Percentiles rank a stretch among this genome's conserved stretches.
phyloP scores from a whole-genome alignment of 2,888 invertebrate species.

The Dasysyrphus albostriatus region DNA sequence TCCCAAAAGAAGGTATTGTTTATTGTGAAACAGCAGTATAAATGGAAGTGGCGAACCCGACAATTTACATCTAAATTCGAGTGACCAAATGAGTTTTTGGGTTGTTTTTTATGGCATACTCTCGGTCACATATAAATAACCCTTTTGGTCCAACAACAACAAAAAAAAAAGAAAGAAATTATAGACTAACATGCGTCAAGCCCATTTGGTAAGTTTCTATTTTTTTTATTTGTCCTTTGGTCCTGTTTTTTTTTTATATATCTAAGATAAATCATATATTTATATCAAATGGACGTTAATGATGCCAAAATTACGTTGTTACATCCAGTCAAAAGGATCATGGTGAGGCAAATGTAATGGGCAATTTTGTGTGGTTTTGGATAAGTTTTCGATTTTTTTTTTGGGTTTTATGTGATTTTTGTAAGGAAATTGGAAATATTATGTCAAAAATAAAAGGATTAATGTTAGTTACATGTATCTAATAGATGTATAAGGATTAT shows the following conservation, averaged over 20 bases:
- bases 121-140: constrained; percentile 17
- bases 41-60: constrained; percentile 75
- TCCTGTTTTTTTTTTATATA: background rate
- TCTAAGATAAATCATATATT: constrained; percentile 69
- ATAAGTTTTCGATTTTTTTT: constrained; percentile 29
- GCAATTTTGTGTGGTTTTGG: constrained; percentile 65
- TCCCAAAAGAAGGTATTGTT: constrained; percentile 39
- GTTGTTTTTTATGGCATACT: constrained; percentile 52
- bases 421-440: constrained; percentile 61
- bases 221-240: constrained; percentile 20
- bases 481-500: constrained; percentile 12
- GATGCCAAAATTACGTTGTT: constrained; percentile 66
- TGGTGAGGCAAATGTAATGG: constrained; percentile 67
- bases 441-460: constrained; percentile 60
- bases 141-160: constrained; percentile 50
- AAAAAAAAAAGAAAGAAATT: constrained; percentile 18
- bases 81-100: constrained; percentile 71
- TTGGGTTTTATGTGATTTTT: constrained; percentile 66
- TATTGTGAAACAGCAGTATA: constrained; percentile 47
- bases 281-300: constrained; percentile 74
- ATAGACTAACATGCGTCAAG: constrained; percentile 62
- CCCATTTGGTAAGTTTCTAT: constrained; percentile 51
- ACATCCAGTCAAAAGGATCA: constrained; percentile 29
- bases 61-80: constrained; percentile 75
- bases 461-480: constrained; percentile 60